These are phyloP conservation scores for Apantesis nais DNA, from an alignment of 2,888 invertebrate species.

Conservation along the genomic window DNA sequence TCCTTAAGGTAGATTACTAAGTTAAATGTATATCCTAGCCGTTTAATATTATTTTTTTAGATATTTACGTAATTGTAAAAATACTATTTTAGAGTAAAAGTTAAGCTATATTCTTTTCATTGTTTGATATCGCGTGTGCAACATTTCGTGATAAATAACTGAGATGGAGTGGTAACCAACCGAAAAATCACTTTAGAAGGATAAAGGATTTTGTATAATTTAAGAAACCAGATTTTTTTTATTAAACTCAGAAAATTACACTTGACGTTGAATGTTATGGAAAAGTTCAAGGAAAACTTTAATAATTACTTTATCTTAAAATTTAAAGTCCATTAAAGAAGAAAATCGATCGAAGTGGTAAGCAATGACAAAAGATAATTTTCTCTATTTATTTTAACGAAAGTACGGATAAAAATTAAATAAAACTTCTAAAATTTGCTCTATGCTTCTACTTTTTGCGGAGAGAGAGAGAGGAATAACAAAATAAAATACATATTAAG, in stretches of 20 bases:
- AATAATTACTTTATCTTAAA: not conserved
- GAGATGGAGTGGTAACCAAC: not conserved
- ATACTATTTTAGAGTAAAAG: no score
- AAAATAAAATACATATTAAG: not conserved
- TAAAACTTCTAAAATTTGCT: not conserved
- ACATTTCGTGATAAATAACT: no score
- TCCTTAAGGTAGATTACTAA: not conserved
- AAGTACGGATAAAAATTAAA: not conserved
- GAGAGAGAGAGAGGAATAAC: not conserved
- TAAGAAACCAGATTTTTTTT: not conserved
- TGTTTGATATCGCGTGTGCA: not conserved
- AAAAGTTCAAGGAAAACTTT: constrained; percentile 3
- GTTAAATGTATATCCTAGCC: not conserved
- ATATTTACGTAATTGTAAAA: not conserved
- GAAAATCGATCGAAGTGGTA: no score
- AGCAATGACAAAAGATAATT: no score
- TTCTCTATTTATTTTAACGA: not conserved
- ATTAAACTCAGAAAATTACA: constrained; percentile 3
- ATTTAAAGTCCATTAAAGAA: not conserved
- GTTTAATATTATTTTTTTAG: not conserved
- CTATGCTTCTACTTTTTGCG: not conserved
- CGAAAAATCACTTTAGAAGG: not conserved
- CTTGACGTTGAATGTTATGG: not conserved
- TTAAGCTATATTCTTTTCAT: not conserved
- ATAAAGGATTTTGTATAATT: not conserved